Base-by-base conservation (phyloP, 2,888 invertebrate species). In the Eudasyphora cyanicolor region DNA sequence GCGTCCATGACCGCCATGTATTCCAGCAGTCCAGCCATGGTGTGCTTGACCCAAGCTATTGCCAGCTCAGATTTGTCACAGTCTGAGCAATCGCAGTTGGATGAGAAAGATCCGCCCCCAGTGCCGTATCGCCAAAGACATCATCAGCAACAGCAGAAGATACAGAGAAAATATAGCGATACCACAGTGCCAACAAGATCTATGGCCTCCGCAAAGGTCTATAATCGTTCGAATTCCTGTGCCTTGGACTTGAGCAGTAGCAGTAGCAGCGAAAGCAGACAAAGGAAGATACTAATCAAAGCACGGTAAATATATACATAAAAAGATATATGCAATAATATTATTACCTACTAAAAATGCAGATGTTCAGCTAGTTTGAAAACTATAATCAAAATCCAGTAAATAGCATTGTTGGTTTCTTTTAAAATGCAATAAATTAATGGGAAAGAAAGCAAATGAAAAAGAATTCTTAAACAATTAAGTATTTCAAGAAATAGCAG, bases 21-120 rank as follows among this genome's bases (percentile, higher is more conserved):
- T 76, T 32, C 76, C 69, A 76, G 74, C 54, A 71, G 60, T 14
- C 62, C 60, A 29, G 35, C 83, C 7, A 42, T 86, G 71, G 38
- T 84, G 74, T 83, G 86, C 57, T 49, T 85, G 69, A 57, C 82
- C 67, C 81, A 82, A 38, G 45, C 54, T 51, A 64, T 82, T 27
- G 42, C 27, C 70, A 76, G 77, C 21, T 17, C 32, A 7, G 80
- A 83, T 14, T 54, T 54, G 21, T 17, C 35, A n/a, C n/a, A n/a
- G n/a, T n/a, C n/a, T n/a, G n/a, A n/a, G n/a, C n/a, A n/a, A n/a
- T n/a, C n/a, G n/a, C n/a, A 10, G 24, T 38, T 38, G 38, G 8
- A 2, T 21, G 14, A 42, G 24, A 12, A 12, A 67, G 19, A 67
- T 10, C 27, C 7, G 27, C n/a, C 6, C 12, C 3, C 60, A 12